phyloP scores from a whole-genome alignment of 2,888 invertebrate species.

The Dasypogon diadema region DNA sequence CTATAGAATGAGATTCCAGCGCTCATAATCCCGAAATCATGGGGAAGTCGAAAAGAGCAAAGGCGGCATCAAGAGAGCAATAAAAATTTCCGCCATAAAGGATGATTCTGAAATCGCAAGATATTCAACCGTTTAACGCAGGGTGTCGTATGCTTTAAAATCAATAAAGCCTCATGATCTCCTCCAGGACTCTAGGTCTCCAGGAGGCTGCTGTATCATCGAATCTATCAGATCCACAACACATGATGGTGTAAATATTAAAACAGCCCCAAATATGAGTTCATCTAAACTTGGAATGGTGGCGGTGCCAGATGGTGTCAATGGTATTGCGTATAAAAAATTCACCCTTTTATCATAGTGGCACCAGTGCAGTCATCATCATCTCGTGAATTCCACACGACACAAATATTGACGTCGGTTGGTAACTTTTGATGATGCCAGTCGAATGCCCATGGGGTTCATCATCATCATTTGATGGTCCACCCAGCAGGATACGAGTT shows the following conservation, averaged over 20 bases:
- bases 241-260: constrained; percentile 43
- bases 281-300: constrained; percentile 28
- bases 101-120: background rate
- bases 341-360: constrained; percentile 19
- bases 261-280: background rate
- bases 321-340: constrained; percentile 37
- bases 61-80: too few relatives aligned
- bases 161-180: background rate
- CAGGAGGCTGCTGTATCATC: background rate
- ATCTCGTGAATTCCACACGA: constrained; percentile 15
- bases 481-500: background rate
- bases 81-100: background rate
- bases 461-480: background rate
- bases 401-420: background rate
- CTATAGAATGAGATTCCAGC: background rate
- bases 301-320: constrained; percentile 33
- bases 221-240: constrained; percentile 10
- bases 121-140: background rate
- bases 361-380: background rate
- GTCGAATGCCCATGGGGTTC: background rate
- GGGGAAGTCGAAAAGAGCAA: too few relatives aligned
- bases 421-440: constrained; percentile 25
- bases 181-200: too few relatives aligned
- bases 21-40: too few relatives aligned
- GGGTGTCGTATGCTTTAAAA: constrained; percentile 6